phyloP scores from a whole-genome alignment of 37 sponge, comb jelly and placozoan genomes.

The Chondrosia reniformis region DNA sequence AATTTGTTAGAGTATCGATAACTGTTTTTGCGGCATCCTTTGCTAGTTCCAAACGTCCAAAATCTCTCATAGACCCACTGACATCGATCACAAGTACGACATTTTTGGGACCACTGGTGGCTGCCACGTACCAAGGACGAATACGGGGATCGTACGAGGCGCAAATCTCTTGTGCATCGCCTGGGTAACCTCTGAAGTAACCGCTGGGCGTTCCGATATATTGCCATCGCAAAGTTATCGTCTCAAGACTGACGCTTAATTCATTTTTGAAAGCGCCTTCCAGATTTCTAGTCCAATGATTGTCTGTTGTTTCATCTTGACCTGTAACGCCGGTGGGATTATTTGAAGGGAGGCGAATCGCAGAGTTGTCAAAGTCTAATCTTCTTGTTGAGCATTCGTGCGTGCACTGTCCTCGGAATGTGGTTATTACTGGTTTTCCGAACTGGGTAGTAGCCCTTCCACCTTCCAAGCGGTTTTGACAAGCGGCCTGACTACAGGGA shows the following conservation, averaged over 20 bases:
- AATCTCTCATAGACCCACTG: background rate
- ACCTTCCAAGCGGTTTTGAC: too few relatives aligned
- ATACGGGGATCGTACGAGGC: slow-evolving; percentile 21
- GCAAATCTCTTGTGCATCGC: background rate
- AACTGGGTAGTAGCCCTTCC: too few relatives aligned
- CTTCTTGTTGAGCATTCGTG: background rate
- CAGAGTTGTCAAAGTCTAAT: background rate
- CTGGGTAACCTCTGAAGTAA: background rate
- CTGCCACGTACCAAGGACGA: slow-evolving; percentile 33
- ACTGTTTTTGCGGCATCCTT: background rate
- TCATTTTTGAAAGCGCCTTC: background rate
- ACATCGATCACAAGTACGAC: slow-evolving; percentile 15
- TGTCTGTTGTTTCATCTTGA: background rate
- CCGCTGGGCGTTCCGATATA: background rate
- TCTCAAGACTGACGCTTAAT: background rate
- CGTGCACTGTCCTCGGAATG: background rate
- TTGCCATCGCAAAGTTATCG: background rate
- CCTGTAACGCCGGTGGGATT: too few relatives aligned
- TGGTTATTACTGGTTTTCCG: background rate
- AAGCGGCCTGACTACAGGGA: too few relatives aligned
- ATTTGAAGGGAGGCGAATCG: too few relatives aligned
- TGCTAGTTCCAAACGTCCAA: background rate
- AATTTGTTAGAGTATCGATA: background rate
- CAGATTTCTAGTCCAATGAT: background rate
- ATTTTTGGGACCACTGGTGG: slow-evolving; percentile 26